phyloP scores from a whole-genome alignment of 2,888 invertebrate species.

The Heteromurus nitidus region DNA sequence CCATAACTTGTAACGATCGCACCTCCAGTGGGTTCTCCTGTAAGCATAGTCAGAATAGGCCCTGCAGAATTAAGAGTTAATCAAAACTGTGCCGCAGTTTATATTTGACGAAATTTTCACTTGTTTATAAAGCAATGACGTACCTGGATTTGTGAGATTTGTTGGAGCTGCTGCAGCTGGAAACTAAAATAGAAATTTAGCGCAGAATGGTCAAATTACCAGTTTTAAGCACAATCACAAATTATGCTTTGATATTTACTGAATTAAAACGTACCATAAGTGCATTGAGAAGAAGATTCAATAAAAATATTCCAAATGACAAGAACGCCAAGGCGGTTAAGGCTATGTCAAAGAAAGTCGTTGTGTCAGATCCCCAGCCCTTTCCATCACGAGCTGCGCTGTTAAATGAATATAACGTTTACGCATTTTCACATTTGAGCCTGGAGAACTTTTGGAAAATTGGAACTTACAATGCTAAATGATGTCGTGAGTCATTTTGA shows the following conservation, averaged over 20 bases:
- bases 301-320: conserved; percentile 71
- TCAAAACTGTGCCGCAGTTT: not conserved
- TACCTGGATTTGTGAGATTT: conserved; percentile 38
- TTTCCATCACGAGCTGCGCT: conserved; percentile 60
- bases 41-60: conserved; percentile 49
- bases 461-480: conserved; percentile 29
- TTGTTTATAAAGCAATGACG: not conserved
- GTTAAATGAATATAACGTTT: not conserved
- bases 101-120: not conserved
- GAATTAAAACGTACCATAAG: conserved; percentile 62
- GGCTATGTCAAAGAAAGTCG: conserved; percentile 72
- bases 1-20: conserved; percentile 46
- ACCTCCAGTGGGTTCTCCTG: conserved; percentile 37
- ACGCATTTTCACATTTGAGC: not conserved
- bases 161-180: conserved; percentile 4
- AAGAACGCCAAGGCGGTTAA: conserved; percentile 72
- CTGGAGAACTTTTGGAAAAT: conserved; percentile 2
- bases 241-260: not conserved
- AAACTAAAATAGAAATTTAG: conserved; percentile 27
- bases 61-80: not conserved
- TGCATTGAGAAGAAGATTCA: conserved; percentile 72
- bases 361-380: conserved; percentile 55
- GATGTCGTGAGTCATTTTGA: conserved; percentile 8
- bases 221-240: not conserved
- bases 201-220: not conserved